Percentiles rank a stretch among this genome's conserved stretches.
phyloP scores from a whole-genome alignment of 1,140 invertebrate genomes.

The Danaus plexippus region DNA sequence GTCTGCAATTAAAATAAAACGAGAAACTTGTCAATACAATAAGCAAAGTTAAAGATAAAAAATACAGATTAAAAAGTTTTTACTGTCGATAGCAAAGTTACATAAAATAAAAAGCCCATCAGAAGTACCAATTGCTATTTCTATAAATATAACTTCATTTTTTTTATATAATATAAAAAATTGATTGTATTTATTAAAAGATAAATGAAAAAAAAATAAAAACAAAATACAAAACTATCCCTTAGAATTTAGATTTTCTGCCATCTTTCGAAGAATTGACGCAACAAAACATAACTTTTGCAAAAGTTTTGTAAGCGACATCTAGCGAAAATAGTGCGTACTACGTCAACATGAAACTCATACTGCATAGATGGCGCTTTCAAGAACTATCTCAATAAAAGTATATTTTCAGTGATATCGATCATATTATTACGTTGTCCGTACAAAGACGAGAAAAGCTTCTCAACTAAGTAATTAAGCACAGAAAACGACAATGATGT shows the following conservation, averaged over 20 bases:
- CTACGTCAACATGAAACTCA: slow-evolving; percentile 6
- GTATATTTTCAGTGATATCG: slow-evolving; percentile 16
- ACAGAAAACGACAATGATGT: no score
- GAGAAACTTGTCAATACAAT: no score
- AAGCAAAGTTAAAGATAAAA: no score
- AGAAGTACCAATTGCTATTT: no score
- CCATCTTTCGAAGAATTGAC: slow-evolving; percentile 16
- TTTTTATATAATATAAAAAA: no score
- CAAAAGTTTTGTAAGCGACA: slow-evolving; percentile 8
- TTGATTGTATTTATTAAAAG: no score
- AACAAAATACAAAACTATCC: not conserved
- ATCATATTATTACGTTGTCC: slow-evolving; percentile 15
- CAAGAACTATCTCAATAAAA: slow-evolving; percentile 2
- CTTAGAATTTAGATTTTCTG: slow-evolving; percentile 2
- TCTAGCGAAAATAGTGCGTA: slow-evolving; percentile 11
- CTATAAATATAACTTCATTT: no score
- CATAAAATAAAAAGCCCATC: no score
- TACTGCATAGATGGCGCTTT: slow-evolving; percentile 30
- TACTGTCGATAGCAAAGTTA: no score
- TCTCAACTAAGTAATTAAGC: not conserved
- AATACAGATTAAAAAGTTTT: no score
- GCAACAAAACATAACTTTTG: slow-evolving; percentile 3
- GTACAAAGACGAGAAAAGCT: slow-evolving; percentile 9
- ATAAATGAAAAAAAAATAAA: not conserved
- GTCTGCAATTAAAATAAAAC: no score